These are phyloP conservation scores for Lasius fuliginosus DNA, from an alignment of 2,888 invertebrate genomes.

Conservation along the genomic window DNA sequence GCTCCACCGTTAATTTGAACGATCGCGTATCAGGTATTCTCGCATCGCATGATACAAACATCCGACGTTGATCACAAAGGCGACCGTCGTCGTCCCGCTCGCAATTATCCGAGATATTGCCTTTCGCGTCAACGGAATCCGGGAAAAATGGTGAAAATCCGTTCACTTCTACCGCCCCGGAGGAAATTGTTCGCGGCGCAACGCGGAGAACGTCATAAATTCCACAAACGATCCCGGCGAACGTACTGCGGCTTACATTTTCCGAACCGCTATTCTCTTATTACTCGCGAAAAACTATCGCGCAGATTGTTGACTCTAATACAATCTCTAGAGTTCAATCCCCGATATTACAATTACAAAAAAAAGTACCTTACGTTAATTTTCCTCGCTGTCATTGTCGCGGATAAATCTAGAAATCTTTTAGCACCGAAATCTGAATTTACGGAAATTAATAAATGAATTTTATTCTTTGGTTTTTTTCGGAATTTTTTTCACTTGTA, in stretches of 20 bases:
- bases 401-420: not conserved
- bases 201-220: slow-evolving; percentile 36
- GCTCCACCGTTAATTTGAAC: slow-evolving; percentile 36
- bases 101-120: slow-evolving; percentile 42
- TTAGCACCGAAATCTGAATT: not conserved
- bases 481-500: not conserved
- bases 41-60: slow-evolving; percentile 25
- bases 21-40: slow-evolving; percentile 25
- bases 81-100: not conserved
- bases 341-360: not conserved
- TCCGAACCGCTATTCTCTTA: slow-evolving; percentile 27
- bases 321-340: not conserved
- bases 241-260: slow-evolving; percentile 16
- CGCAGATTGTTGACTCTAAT: not conserved
- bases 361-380: not conserved
- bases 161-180: not conserved
- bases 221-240: not conserved
- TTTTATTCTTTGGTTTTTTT: not conserved
- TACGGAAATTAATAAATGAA: not conserved
- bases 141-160: slow-evolving; percentile 39
- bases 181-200: slow-evolving; percentile 14
- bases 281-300: slow-evolving; percentile 33
- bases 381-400: not conserved
- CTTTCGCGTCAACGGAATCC: slow-evolving; percentile 17
- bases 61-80: slow-evolving; percentile 29